Percentiles rank a stretch among this genome's conserved stretches.
Evolutionary conservation across 2,113 vertebrate genomes (phyloP).

Genomic region (Xyliphius kryptos): DNA sequence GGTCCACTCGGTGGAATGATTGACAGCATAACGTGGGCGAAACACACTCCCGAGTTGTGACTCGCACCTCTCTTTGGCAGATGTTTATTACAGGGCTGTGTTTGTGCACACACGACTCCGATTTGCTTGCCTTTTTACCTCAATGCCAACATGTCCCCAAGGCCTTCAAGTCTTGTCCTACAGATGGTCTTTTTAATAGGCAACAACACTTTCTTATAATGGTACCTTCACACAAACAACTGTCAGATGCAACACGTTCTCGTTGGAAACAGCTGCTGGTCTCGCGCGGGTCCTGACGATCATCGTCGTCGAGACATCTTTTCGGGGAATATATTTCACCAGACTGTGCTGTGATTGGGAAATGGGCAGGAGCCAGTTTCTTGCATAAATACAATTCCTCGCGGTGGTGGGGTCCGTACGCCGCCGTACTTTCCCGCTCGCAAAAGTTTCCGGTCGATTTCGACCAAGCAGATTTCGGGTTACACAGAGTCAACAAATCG

Average conservation of each 20-base stretch:
- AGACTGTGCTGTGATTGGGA: neutral
- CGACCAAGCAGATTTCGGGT: conserved; percentile 11
- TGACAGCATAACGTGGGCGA: conserved; percentile 30
- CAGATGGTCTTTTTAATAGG: conserved; percentile 45
- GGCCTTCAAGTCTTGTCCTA: conserved; percentile 38
- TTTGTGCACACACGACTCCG: conserved; percentile 22
- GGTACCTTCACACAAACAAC: conserved; percentile 44
- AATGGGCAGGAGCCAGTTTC: neutral
- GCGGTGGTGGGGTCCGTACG: neutral
- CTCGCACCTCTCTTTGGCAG: conserved; percentile 29
- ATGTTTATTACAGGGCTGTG: conserved; percentile 33
- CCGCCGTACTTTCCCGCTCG: no score
- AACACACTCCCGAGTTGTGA: conserved; percentile 12
- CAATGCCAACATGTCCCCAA: conserved; percentile 30
- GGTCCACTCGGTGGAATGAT: conserved; percentile 26
- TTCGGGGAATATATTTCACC: conserved; percentile 24
- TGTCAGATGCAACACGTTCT: conserved; percentile 43
- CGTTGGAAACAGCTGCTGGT: conserved; percentile 42
- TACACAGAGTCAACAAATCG: conserved; percentile 21
- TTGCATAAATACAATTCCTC: conserved; percentile 2
- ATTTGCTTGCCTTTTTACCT: conserved; percentile 37
- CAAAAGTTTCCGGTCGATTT: conserved; percentile 1
- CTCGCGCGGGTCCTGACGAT: conserved; percentile 28
- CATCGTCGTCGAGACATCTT: neutral
- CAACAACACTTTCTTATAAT: conserved; percentile 39